Base-by-base conservation (phyloP, 2,113 vertebrate species). In the Lucifuga dentata region DNA sequence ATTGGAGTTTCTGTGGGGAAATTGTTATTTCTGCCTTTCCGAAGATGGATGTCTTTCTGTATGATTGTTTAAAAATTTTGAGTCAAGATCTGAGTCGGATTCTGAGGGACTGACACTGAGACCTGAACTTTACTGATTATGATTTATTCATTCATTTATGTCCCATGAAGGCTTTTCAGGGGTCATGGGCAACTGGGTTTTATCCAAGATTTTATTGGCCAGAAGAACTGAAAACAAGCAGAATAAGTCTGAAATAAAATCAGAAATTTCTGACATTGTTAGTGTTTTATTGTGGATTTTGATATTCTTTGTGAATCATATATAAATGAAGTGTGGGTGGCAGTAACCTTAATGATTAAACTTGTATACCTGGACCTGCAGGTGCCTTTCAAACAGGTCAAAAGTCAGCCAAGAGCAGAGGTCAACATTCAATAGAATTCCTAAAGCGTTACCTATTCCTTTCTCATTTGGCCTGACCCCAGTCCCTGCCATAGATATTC, bases 321-420 rank as follows among this genome's bases (percentile, higher is more conserved):
- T 53, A 2, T 23, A 13, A n/a, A 59, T 17, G 51, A 19, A 9
- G 41, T 17, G 23, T 5, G 24, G 23, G 59, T 15, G 49, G 41
- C 38, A 21, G 24, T 32, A n/a, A 2, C 39, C 19, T 17, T 16
- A 68, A 68, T 76, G 53, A 80, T 55, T 59, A 67, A 48, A 62
- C 45, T 44, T 50, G 59, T 78, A 64, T 15, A 39, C 56, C 15
- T 11, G 40, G 61, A 43, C 9, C 40, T 40, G 68, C 48, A 43
- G 51, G 60, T 10, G 9, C 29, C 16, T 41, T 3, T 69, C 45
- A 69, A 52, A 32, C 5, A 20, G 63, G 53, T 68, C 64, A 66
- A 21, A 67, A 65, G 38, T 68, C 72, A 68, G 3, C 52, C 38
- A 29, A 41, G 43, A 39, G 40, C 70, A 57, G 43, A 76, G 59